Conservation (phyloP, 2,888 invertebrate species). For the Tenodera sinensis region DNA sequence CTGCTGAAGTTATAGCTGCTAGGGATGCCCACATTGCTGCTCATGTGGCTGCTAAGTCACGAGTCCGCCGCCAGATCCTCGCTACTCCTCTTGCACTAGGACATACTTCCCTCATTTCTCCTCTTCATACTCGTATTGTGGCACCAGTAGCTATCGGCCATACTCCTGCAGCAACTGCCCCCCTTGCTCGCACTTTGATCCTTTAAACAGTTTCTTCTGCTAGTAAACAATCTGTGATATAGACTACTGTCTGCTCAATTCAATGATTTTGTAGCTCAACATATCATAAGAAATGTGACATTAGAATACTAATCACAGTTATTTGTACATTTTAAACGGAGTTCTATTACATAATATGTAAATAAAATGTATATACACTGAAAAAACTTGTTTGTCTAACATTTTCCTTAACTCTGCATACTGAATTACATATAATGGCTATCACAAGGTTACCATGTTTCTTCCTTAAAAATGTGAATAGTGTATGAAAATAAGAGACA, state of each 20-base stretch:
- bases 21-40: slow-evolving; percentile 34
- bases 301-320: too few relatives aligned
- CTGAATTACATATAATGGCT: too few relatives aligned
- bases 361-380: too few relatives aligned
- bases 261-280: too few relatives aligned
- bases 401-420: too few relatives aligned
- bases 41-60: slow-evolving; percentile 37
- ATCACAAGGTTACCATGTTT: too few relatives aligned
- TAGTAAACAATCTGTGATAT: not conserved
- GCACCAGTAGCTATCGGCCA: slow-evolving; percentile 11
- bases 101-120: not conserved
- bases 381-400: too few relatives aligned
- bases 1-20: slow-evolving; percentile 36
- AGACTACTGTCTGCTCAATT: not conserved
- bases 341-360: too few relatives aligned
- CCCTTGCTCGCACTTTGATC: not conserved
- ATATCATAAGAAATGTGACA: too few relatives aligned
- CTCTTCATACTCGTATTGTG: not conserved
- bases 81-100: slow-evolving; percentile 34
- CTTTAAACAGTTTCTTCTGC: not conserved
- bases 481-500: too few relatives aligned
- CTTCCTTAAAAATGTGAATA: too few relatives aligned
- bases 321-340: too few relatives aligned
- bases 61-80: slow-evolving; percentile 37
- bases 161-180: not conserved